Base-by-base conservation (phyloP, 53 echinoderm and acorn worm genomes). In the Patiria pectinifera region DNA sequence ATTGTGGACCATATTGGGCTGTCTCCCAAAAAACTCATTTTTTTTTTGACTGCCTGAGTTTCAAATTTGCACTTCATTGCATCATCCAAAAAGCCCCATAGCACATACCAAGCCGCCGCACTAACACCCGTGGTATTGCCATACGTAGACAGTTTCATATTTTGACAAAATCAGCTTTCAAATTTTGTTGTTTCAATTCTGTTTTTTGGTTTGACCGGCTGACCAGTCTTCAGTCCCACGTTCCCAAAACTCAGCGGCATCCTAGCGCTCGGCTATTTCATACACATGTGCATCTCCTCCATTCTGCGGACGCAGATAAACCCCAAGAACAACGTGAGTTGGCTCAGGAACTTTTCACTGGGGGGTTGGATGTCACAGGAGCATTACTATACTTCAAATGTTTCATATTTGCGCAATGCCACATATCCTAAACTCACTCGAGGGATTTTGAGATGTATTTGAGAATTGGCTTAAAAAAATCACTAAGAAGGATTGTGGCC, bases 271-370 rank as follows among this genome's bases (percentile, higher is more conserved):
- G 99, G 97, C 59, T 97, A 92, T 93, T 99, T 99, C 93, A 99
- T 99, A 91, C 99, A 99, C 89, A 99, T 97, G 84, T 99, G 99
- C 93, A 85, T 99, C 83, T 95, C 96, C 58, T 99, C 99, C 21
- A 99, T 99, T 80, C 87, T 96, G 61, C 84, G 99, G 92, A 99
- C 96, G 62, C 99, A 99, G 93, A 93, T 81, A 66, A 86, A 95
- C 60, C 99, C 95, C 3, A 93, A 99, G 84, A 97, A 99, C 72
- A 99, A 99, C 86, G 99, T 99, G 92, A 99, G 99, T 97, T 63
- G 76, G 47, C 63, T n/a, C 59, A 12, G 79, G 14, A 49, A 43
- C 53, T 86, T 69, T 19, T 69, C 60, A 60, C 60, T 60, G 35
- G 35, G 35, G 35, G 35, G 0, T 35, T 35, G 35, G 35, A 35